Base-by-base conservation (phyloP, 2,113 vertebrate species). In the Tringa solitaria region DNA sequence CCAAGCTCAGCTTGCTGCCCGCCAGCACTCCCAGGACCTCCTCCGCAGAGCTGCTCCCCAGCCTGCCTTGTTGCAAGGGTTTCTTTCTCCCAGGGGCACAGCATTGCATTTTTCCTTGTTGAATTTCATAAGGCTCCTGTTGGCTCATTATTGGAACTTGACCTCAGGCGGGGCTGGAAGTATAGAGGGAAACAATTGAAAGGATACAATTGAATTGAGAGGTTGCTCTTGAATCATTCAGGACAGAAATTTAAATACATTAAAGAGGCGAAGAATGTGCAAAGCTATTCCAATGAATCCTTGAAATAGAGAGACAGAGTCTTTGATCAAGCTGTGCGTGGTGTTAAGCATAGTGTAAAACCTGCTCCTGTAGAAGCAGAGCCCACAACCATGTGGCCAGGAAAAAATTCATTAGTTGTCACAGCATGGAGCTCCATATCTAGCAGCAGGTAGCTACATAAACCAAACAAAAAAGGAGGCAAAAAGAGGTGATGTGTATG, bases 211-310 rank as follows among this genome's bases (percentile, higher is more conserved):
- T 83, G 78, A 96, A 95, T 93, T 91, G 82, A 85, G 39, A 74
- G 23, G 73, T 91, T 94, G 77, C 80, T 95, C 26, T 93, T 93
- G 87, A 95, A 88, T 96, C 87, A 78, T 90, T 93, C 82, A 93
- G 60, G 64, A 65, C 59, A 70, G 85, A 85, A 96, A 94, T 93
- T 91, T 96, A 84, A 95, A 96, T 94, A 88, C 16, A 76, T 94
- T 92, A 96, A 82, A 85, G 23, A 21, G 26, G 75, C 18, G 6
- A 79, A 64, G 51, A 59, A 84, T 87, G 91, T 57, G 54, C 50
- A 78, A 70, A 90, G 22, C 8, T 78, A 74, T 88, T 95, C 33
- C 60, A 56, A 12, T 18, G 21, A 91, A 91, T 82, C 80, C 76
- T 82, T 89, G 64, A 92, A 83, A 88, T 37, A 50, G 4, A 1